A percentile compares a stretch with the other conserved stretches of the same genome.
Conservation (phyloP, 2,888 invertebrate genomes). For the Tanytarsus gracilentus region DNA sequence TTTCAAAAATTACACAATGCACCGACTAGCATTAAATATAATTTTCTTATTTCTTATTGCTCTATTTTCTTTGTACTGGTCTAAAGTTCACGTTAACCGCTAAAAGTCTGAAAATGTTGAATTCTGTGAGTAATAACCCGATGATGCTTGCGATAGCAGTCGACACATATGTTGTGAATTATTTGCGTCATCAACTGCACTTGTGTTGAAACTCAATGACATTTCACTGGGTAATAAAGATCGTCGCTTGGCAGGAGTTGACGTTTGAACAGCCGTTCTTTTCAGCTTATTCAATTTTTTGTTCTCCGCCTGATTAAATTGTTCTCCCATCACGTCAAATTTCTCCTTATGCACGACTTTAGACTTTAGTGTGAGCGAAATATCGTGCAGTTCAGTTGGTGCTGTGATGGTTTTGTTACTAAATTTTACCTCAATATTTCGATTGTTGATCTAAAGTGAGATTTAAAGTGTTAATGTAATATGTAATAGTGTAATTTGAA, state of each 20-base stretch:
- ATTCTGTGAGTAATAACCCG: constrained; percentile 5
- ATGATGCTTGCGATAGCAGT: constrained; percentile 1
- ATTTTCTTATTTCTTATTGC: background rate
- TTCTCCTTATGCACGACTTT: constrained; percentile 6
- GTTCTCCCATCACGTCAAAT: constrained; percentile 14
- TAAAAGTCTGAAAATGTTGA: constrained; percentile 5
- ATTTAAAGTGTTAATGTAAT: background rate
- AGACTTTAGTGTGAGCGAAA: constrained; percentile 9
- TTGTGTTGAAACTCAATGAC: background rate
- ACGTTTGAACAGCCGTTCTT: constrained; percentile 13
- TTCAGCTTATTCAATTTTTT: background rate
- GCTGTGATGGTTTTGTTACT: background rate
- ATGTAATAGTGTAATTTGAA: background rate
- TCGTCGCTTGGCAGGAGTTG: constrained; percentile 8
- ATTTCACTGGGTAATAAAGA: background rate
- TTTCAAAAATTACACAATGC: too few species aligned
- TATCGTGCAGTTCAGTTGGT: background rate
- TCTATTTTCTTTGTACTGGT: background rate
- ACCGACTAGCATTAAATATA: too few species aligned
- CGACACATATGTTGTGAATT: background rate
- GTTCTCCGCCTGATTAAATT: background rate
- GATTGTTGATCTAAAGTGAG: constrained; percentile 6
- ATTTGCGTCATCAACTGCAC: background rate
- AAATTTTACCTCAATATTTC: background rate
- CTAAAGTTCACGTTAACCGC: background rate